These are phyloP conservation scores for Girardia tigrina DNA, from an alignment of 2,888 invertebrate species.

Conservation along the genomic window DNA sequence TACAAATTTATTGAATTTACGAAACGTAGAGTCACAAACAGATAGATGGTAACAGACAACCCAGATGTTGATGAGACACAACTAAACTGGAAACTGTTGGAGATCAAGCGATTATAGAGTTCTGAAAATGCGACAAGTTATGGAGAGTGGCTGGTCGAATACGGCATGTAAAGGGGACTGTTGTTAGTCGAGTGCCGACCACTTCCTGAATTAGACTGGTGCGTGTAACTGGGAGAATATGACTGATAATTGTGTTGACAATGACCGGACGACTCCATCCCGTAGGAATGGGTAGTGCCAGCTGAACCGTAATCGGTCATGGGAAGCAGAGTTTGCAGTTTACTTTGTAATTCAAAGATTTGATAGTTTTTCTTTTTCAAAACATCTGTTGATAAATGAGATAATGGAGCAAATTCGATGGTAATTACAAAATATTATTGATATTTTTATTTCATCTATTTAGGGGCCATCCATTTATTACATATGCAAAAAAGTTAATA, in stretches of 20 bases:
- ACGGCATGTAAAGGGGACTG: background rate
- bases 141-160: background rate
- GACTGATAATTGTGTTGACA: slow-evolving; percentile 16
- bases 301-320: background rate
- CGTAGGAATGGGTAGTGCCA: background rate
- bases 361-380: slow-evolving; percentile 13
- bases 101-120: background rate
- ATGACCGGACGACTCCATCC: background rate
- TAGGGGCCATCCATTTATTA: no score
- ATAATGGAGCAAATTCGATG: no score
- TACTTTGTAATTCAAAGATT: background rate
- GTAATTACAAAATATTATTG: no score
- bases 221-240: background rate
- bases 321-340: background rate
- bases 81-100: slow-evolving; percentile 11
- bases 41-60: background rate
- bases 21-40: background rate
- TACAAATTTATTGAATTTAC: slow-evolving; percentile 23
- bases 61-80: background rate
- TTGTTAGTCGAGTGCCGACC: background rate
- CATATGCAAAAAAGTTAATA: no score
- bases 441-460: no score
- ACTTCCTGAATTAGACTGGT: background rate
- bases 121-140: background rate
- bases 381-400: no score